Evolutionary conservation across 2,888 invertebrate genomes (phyloP).

Genomic region (Zeuzera pyrina): DNA sequence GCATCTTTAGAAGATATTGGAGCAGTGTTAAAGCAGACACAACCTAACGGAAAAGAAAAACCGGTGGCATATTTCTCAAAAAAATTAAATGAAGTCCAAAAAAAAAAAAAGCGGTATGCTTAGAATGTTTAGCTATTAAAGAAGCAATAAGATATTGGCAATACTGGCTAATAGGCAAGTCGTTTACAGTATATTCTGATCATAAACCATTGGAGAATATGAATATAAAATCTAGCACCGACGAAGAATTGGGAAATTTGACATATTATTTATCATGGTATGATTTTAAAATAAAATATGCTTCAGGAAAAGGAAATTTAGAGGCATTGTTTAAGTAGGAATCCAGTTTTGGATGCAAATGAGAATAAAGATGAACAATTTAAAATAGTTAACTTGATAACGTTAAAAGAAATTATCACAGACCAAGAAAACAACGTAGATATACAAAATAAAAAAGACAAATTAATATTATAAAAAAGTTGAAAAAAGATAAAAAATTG

Average conservation of each 20-base stretch:
- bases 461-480: constrained; percentile 11
- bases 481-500: constrained; percentile 13
- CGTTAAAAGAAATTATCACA: constrained; percentile 5
- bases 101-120: constrained; percentile 12
- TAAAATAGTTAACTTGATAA: constrained; percentile 11
- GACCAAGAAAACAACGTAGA: constrained; percentile 13
- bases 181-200: constrained; percentile 17
- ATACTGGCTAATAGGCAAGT: constrained; percentile 14
- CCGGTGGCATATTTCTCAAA: no score
- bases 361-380: constrained; percentile 10
- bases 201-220: constrained; percentile 14
- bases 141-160: constrained; percentile 19
- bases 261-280: constrained; percentile 1
- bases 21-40: no score
- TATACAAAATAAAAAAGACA: constrained; percentile 10
- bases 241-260: constrained; percentile 10
- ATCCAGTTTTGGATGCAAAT: constrained; percentile 14
- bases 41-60: no score
- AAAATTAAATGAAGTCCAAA: constrained; percentile 8
- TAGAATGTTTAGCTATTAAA: constrained; percentile 15
- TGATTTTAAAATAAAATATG: no score
- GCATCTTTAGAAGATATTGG: not conserved
- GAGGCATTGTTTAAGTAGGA: constrained; percentile 8
- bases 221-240: constrained; percentile 14
- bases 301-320: not conserved